Conservation (phyloP, 2,113 vertebrate genomes). For the Epinephelus lanceolatus region DNA sequence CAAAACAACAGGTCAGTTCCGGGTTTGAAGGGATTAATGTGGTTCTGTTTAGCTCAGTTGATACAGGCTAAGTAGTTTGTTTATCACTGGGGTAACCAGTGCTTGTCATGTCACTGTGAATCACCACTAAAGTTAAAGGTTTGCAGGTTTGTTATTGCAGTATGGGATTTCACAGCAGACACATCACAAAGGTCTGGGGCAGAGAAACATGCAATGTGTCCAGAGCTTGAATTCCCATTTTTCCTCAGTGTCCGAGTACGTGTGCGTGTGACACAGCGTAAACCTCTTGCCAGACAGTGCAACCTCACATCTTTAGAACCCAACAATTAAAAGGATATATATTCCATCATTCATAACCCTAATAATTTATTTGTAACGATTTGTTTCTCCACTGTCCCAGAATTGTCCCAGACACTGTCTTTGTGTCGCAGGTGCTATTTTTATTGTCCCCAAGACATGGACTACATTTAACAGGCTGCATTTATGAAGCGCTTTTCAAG, state of each 20-base stretch:
- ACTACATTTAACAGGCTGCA: too few species aligned
- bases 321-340: too few species aligned
- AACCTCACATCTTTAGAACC: too few species aligned
- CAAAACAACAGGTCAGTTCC: slow-evolving; percentile 91
- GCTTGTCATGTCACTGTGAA: neutral
- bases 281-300: too few species aligned
- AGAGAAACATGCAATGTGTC: neutral
- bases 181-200: neutral
- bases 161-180: neutral
- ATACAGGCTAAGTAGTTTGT: neutral
- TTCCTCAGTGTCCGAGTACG: too few species aligned
- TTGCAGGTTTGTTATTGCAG: neutral
- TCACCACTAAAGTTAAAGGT: neutral
- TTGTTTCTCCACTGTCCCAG: neutral
- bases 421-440: neutral
- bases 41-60: neutral
- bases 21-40: too few species aligned
- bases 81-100: neutral
- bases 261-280: too few species aligned
- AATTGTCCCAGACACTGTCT: neutral
- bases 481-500: too few species aligned
- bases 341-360: neutral
- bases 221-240: too few species aligned
- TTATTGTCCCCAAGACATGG: too few species aligned
- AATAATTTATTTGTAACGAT: neutral